Percentiles rank a stretch among this genome's conserved stretches.
Evolutionary conservation across 2,888 invertebrate genomes (phyloP).

Genomic region (Spialia ferax): DNA sequence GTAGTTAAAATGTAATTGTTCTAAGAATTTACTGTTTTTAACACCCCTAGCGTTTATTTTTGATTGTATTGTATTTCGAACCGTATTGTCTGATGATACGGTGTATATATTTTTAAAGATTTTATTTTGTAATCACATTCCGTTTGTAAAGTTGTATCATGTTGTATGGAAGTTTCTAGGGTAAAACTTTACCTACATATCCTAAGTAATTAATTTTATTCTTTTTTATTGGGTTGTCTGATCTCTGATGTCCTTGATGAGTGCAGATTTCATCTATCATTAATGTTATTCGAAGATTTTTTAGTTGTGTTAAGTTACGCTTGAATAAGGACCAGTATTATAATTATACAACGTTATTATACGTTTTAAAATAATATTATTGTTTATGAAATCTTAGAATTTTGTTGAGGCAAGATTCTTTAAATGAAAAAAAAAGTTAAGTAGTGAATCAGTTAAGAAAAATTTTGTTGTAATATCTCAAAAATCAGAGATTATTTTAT

Average conservation of each 20-base stretch:
- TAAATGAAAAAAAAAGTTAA: background rate
- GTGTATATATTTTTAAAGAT: slow-evolving; percentile 50
- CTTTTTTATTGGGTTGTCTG: background rate
- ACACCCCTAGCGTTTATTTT: background rate
- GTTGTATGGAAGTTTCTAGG: slow-evolving; percentile 9
- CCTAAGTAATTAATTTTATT: slow-evolving; percentile 3
- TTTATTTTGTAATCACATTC: slow-evolving; percentile 61
- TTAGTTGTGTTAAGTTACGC: background rate
- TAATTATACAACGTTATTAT: background rate
- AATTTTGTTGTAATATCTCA: too few species aligned
- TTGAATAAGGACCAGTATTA: background rate
- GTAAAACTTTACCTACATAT: slow-evolving; percentile 6
- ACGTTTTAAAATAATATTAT: background rate
- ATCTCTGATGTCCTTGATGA: slow-evolving; percentile 15
- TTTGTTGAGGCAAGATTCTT: too few species aligned
- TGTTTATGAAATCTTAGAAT: background rate
- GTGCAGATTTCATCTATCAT: slow-evolving; percentile 8
- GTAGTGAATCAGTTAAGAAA: background rate
- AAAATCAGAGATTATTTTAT: slow-evolving; percentile 1
- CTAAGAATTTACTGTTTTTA: background rate
- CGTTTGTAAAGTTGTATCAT: slow-evolving; percentile 54
- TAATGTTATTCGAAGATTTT: slow-evolving; percentile 6
- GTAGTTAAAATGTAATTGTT: background rate
- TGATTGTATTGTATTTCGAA: slow-evolving; percentile 14
- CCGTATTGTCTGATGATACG: background rate